These are phyloP conservation scores for Pemphredon lugubris DNA, from an alignment of 2,888 invertebrate species.

Conservation along the genomic window DNA sequence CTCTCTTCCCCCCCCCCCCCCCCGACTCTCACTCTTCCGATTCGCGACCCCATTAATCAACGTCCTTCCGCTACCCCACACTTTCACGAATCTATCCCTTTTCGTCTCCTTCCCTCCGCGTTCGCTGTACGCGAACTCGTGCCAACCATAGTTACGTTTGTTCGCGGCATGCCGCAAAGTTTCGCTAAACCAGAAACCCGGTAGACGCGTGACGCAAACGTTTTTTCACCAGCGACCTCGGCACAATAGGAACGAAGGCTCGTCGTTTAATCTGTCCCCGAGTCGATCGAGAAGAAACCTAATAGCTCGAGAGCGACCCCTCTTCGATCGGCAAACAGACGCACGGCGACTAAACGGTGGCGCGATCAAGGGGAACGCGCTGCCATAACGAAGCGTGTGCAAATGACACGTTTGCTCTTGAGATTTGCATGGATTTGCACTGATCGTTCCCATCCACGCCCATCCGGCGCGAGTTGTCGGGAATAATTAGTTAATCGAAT, in stretches of 20 bases:
- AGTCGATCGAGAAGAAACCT: too few species aligned
- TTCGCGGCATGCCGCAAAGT: slow-evolving; percentile 48
- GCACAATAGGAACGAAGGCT: too few species aligned
- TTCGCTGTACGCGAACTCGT: background rate
- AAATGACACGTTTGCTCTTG: slow-evolving; percentile 59
- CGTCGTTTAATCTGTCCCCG: too few species aligned
- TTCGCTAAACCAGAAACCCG: slow-evolving; percentile 29
- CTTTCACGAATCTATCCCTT: slow-evolving; percentile 15
- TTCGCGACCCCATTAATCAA: slow-evolving; percentile 24
- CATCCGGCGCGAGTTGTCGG: slow-evolving; percentile 1
- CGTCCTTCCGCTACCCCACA: slow-evolving; percentile 30
- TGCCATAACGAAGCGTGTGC: slow-evolving; percentile 42
- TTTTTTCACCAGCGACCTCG: too few species aligned
- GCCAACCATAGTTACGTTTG: slow-evolving; percentile 43
- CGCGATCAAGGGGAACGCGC: background rate
- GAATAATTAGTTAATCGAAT: slow-evolving; percentile 22
- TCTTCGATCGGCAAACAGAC: too few species aligned
- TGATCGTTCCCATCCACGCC: slow-evolving; percentile 48
- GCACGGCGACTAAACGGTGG: too few species aligned
- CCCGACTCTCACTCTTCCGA: slow-evolving; percentile 28
- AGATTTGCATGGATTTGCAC: slow-evolving; percentile 61
- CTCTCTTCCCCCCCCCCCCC: slow-evolving; percentile 22
- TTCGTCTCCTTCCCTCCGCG: too few species aligned
- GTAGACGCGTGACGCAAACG: background rate
- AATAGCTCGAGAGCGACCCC: too few species aligned